Evolutionary conservation across 2,797 vertebrate species (phyloP).

Genomic region (Synaphobranchus kaupii): DNA sequence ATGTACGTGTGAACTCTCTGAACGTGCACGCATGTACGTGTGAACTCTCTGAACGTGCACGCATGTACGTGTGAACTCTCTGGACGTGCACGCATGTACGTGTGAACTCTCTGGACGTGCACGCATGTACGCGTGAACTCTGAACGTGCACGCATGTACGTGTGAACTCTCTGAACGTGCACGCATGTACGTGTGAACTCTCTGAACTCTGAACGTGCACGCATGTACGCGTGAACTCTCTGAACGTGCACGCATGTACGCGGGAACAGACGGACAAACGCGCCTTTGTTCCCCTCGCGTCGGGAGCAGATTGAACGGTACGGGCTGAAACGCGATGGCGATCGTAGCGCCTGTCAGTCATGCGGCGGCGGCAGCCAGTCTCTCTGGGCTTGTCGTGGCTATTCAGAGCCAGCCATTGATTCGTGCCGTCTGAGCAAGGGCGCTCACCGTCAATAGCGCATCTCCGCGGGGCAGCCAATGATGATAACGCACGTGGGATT

Average conservation of each 20-base stretch:
- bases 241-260: not conserved
- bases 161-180: not conserved
- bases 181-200: not conserved
- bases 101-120: not conserved
- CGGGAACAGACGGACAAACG: too few relatives aligned
- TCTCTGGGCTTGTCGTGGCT: conserved; percentile 17
- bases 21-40: too few relatives aligned
- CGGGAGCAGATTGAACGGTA: not conserved
- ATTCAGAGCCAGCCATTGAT: conserved; percentile 28
- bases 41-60: not conserved
- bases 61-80: not conserved
- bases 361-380: not conserved
- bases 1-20: not conserved
- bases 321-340: conserved; percentile 11
- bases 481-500: conserved; percentile 2
- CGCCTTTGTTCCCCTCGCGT: not conserved
- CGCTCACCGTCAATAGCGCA: not conserved
- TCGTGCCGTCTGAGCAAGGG: not conserved
- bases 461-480: not conserved
- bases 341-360: conserved; percentile 22
- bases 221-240: not conserved
- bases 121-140: not conserved
- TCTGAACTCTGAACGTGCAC: not conserved
- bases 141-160: not conserved
- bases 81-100: not conserved